A percentile compares a stretch with the other conserved stretches of the same genome.
Evolutionary conservation across 2,888 invertebrate genomes (phyloP).

Genomic region (Itoplectis maculator): DNA sequence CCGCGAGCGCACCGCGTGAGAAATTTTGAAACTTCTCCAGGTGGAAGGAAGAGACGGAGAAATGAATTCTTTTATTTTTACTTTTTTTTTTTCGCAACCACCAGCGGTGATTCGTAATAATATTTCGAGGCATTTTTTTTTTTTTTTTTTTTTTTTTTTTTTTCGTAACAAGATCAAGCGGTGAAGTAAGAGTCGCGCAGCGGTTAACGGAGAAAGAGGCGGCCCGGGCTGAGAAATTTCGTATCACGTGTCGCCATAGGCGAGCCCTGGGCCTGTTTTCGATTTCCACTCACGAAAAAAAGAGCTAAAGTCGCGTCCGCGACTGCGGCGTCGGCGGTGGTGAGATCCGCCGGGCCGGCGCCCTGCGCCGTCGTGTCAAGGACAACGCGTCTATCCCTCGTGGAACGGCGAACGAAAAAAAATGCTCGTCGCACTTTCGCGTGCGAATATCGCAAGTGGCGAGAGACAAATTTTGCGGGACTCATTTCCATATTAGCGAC

Average conservation of each 20-base stretch:
- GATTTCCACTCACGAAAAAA: conserved; percentile 77
- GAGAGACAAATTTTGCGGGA: too few species aligned
- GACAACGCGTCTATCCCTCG: conserved; percentile 79
- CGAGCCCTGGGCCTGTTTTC: conserved; percentile 73
- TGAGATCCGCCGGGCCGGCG: conserved; percentile 55
- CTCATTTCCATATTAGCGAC: too few species aligned
- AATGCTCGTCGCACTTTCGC: neutral
- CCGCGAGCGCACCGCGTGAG: neutral
- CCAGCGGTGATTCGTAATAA: conserved; percentile 33
- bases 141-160: conserved; percentile 9
- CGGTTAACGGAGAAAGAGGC: neutral
- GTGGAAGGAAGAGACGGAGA: conserved; percentile 33
- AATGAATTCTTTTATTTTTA: conserved; percentile 36
- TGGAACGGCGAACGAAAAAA: conserved; percentile 5
- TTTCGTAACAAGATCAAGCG: conserved; percentile 32
- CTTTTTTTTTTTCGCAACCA: conserved; percentile 38
- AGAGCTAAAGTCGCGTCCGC: conserved; percentile 67
- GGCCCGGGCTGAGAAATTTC: conserved; percentile 26
- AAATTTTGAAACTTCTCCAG: conserved; percentile 41
- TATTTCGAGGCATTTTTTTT: conserved; percentile 8
- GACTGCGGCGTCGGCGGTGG: too few species aligned
- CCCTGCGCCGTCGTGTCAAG: conserved; percentile 79
- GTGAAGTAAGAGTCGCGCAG: conserved; percentile 34
- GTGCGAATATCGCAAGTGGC: neutral
- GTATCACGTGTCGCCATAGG: conserved; percentile 60